Percentiles rank a stretch among this genome's conserved stretches.
These are phyloP conservation scores for Crematogaster levior DNA, from an alignment of 2,888 invertebrate species.

Conservation along the genomic window DNA sequence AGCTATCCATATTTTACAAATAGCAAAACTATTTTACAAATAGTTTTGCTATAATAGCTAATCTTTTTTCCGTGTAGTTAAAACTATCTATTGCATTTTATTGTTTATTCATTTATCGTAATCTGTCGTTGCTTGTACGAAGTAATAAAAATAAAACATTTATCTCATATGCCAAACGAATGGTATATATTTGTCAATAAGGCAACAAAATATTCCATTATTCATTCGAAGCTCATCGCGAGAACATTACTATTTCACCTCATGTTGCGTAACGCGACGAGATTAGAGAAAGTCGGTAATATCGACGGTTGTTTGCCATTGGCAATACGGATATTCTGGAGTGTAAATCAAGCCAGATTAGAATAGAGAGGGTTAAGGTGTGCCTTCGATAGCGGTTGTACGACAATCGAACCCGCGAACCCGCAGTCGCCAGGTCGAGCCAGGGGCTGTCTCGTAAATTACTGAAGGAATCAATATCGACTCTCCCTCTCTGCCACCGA, in stretches of 20 bases:
- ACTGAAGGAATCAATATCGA: conserved; percentile 46
- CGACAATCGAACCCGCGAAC: conserved; percentile 45
- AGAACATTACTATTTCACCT: not conserved
- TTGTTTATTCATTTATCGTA: not conserved
- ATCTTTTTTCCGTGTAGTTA: no score
- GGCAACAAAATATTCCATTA: not conserved
- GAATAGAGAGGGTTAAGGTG: conserved; percentile 47
- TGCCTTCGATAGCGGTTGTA: conserved; percentile 40
- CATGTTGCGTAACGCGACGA: conserved; percentile 19
- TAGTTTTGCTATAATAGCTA: no score
- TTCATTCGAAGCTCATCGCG: not conserved
- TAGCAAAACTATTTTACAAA: no score
- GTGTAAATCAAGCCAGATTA: conserved; percentile 46
- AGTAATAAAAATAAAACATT: not conserved
- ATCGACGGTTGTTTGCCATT: conserved; percentile 2
- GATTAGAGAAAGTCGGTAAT: conserved; percentile 22
- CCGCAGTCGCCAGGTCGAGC: conserved; percentile 22
- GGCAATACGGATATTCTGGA: conserved; percentile 39
- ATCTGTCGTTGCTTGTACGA: not conserved
- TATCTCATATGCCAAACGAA: not conserved
- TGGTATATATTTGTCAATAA: not conserved
- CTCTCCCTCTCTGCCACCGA: not conserved
- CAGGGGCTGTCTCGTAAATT: conserved; percentile 44
- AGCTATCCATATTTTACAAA: no score
- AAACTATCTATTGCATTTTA: not conserved